Evolutionary conservation across 1,140 invertebrate genomes (phyloP).

Genomic region (Octopus sinensis): DNA sequence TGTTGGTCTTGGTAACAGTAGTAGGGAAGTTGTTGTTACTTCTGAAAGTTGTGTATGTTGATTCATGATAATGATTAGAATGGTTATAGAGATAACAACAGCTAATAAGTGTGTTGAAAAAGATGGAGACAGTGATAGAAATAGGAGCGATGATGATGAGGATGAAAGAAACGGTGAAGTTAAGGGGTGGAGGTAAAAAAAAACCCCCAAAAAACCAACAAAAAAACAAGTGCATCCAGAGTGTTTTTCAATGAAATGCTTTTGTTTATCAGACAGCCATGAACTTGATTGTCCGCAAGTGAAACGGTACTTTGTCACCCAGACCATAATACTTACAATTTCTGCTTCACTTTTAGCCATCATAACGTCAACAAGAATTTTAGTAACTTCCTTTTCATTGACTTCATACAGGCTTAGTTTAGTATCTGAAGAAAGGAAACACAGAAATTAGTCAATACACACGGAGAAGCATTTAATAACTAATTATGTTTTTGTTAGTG

Average conservation of each 20-base stretch:
- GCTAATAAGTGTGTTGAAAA: too few species aligned
- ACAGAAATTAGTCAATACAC: neutral
- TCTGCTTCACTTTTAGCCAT: constrained; percentile 87
- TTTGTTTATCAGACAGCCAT: neutral
- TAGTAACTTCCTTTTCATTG: constrained; percentile 76
- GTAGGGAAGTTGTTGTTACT: too few species aligned
- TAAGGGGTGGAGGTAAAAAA: neutral
- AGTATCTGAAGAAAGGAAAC: constrained; percentile 52
- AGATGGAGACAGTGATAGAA: too few species aligned
- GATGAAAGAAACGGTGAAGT: neutral
- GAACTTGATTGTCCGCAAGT: neutral
- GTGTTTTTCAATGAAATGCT: neutral
- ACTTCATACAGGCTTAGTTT: constrained; percentile 83
- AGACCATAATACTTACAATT: constrained; percentile 60
- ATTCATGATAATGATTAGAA: too few species aligned
- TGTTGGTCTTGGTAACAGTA: too few species aligned
- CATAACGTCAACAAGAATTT: constrained; percentile 86
- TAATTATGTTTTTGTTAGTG: too few species aligned
- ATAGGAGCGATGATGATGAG: too few species aligned
- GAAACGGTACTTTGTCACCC: neutral
- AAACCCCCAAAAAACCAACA: neutral
- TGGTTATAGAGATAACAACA: too few species aligned
- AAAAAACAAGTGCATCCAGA: neutral
- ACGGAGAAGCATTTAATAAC: too few species aligned
- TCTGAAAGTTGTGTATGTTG: too few species aligned